These are phyloP conservation scores for Dryobates pubescens DNA, from an alignment of 2,797 vertebrate genomes.

Conservation along the genomic window DNA sequence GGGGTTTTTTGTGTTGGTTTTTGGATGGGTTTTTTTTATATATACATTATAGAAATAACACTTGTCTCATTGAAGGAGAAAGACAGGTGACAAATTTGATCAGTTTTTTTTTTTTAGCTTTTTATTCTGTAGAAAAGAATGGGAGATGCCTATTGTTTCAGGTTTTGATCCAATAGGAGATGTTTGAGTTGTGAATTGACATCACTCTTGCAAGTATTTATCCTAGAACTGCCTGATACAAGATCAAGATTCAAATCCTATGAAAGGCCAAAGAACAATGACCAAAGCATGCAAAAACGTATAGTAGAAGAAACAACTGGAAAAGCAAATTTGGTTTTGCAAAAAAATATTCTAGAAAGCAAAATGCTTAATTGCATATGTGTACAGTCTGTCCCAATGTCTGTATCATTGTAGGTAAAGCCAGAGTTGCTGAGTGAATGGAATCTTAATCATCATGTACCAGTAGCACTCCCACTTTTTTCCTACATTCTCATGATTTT, in stretches of 20 bases:
- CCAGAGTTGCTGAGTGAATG: neutral
- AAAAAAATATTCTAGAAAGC: neutral
- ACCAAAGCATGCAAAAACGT: neutral
- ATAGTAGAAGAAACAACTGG: neutral
- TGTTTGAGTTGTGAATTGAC: slow-evolving; percentile 2
- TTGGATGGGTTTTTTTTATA: neutral
- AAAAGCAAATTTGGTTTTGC: neutral
- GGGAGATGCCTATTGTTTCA: slow-evolving; percentile 15
- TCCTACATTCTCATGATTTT: too few species aligned
- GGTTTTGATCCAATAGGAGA: neutral
- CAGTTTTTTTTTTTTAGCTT: slow-evolving; percentile 27
- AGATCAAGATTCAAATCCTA: neutral
- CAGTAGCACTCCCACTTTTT: neutral
- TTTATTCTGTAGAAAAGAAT: slow-evolving; percentile 37
- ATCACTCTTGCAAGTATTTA: neutral
- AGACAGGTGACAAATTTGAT: slow-evolving; percentile 58
- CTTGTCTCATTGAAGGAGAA: slow-evolving; percentile 11
- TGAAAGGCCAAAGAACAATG: neutral
- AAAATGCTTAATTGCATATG: neutral
- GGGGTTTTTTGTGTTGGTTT: neutral
- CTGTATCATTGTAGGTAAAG: neutral
- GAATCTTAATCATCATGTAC: neutral
- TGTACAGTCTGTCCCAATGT: neutral
- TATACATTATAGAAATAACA: neutral
- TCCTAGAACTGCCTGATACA: neutral